Evolutionary conservation across 2,113 vertebrate genomes (phyloP), one percentile per base, ranked within the genome.

Genomic region (Chinchilla lanigera): DNA sequence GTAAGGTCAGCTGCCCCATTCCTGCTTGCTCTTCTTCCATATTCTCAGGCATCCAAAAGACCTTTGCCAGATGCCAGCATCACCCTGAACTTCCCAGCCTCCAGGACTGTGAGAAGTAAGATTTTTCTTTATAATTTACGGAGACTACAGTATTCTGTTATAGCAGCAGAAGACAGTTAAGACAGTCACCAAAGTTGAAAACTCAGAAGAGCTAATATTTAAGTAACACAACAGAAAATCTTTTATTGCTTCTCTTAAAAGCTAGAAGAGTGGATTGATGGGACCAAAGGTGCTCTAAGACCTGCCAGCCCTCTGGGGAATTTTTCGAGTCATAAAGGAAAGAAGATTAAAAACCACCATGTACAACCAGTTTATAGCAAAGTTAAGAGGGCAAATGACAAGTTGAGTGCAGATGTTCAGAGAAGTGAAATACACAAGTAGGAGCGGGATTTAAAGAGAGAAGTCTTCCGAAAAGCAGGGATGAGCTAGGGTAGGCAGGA

Each of bases 261-360:
- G 88, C 44, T 12, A 10, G 54, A 5, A 0, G 20, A 7, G 0
- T n/a, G 14, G 26, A 78, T 12, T 10, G n/a, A 63, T 19, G 5
- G 47, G 1, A 24, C 13, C 58, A 73, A 11, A 52, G 1, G 0
- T 63, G 28, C 22, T 73, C 73, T 86, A 8, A 92, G 56, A 61
- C 22, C 50, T 81, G 16, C n/a, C 16, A 56, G 30, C 19, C 24
- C 19, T 58, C 5, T 30, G 33, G 52, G 94, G 28, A 91, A 54
- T 83, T 50, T 67, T 82, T 93, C 85, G 92, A 96, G 52, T 22
- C 58, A 85, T 47, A 22, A 69, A 67, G 50, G 20, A 56, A 69
- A 28, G 44, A 78, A 75, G 28, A 14, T 44, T 26, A 3, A 84
- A 81, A n/a, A 0, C 41, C 38, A 50, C 17, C n/a, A 41, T 20